phyloP scores from a whole-genome alignment of 2,113 vertebrate genomes.

The Noctilio leporinus region DNA sequence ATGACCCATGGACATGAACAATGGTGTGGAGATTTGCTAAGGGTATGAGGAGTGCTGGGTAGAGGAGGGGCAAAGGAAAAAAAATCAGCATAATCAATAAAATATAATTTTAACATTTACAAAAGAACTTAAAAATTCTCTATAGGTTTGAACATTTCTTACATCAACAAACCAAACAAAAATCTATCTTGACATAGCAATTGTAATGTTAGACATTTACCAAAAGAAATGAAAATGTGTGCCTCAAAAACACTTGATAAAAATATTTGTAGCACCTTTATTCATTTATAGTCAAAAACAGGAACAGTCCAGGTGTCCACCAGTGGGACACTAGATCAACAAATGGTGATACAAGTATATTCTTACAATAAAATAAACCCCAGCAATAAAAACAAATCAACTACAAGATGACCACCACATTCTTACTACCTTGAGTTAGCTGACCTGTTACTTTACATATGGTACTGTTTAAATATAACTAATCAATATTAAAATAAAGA shows the following conservation, averaged over 20 bases:
- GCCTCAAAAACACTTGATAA: not conserved
- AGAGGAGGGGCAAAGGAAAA: too few relatives aligned
- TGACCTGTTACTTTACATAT: not conserved
- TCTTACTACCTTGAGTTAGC: not conserved
- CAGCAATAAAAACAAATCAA: conserved; percentile 1
- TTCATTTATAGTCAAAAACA: not conserved
- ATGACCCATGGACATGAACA: too few relatives aligned
- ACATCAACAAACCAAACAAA: not conserved
- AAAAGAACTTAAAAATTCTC: too few relatives aligned
- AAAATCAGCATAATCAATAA: too few relatives aligned
- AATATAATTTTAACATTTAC: too few relatives aligned
- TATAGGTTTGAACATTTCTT: not conserved
- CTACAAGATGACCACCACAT: not conserved
- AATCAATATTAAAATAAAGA: not conserved
- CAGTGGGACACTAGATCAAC: not conserved
- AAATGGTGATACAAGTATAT: not conserved
- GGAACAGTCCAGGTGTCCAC: not conserved
- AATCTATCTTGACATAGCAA: not conserved
- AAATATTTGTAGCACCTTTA: not conserved
- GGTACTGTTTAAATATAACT: not conserved
- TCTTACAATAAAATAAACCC: conserved; percentile 9
- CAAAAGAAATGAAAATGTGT: not conserved
- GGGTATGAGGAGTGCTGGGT: too few relatives aligned
- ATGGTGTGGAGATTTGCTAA: too few relatives aligned
- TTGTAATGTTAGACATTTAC: not conserved